A percentile compares a stretch with the other conserved stretches of the same genome.
These are phyloP conservation scores for Lytechinus pictus DNA, from an alignment of 35 echinoderm and acorn worm genomes.

Conservation along the genomic window DNA sequence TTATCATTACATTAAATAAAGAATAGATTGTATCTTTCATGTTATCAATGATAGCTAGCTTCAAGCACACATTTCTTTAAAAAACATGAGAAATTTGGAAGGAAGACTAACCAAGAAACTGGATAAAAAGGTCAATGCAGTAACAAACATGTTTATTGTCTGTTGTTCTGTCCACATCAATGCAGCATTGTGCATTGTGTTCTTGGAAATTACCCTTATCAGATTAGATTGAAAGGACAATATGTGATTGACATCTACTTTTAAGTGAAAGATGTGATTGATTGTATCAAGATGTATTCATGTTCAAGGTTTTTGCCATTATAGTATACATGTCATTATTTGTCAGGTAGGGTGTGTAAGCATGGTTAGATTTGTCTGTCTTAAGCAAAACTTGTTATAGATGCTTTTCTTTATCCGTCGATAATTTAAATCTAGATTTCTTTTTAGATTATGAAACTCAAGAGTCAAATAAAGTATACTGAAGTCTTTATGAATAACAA, in stretches of 20 bases:
- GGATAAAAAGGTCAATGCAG: not conserved
- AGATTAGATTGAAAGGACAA: not conserved
- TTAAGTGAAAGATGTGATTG: not conserved
- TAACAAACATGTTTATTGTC: conserved; percentile 13
- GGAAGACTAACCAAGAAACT: not conserved
- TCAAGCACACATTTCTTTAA: not conserved
- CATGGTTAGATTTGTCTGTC: not conserved
- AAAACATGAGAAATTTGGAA: not conserved
- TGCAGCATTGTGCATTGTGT: not conserved
- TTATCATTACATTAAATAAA: not conserved
- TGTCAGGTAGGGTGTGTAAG: not conserved
- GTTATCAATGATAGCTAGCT: not conserved
- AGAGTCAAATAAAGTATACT: too few species aligned
- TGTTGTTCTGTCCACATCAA: not conserved
- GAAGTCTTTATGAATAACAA: too few species aligned
- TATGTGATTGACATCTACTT: not conserved
- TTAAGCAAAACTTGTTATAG: not conserved
- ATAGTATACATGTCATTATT: not conserved
- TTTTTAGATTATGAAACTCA: too few species aligned
- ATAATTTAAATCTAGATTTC: not conserved
- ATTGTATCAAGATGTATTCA: not conserved
- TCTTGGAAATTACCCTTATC: not conserved
- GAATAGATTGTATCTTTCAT: not conserved
- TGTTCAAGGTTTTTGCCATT: not conserved
- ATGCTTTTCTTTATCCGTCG: too few species aligned